These are phyloP conservation scores for Linyphia triangularis DNA, from an alignment of 2,888 invertebrate genomes.

Conservation along the genomic window DNA sequence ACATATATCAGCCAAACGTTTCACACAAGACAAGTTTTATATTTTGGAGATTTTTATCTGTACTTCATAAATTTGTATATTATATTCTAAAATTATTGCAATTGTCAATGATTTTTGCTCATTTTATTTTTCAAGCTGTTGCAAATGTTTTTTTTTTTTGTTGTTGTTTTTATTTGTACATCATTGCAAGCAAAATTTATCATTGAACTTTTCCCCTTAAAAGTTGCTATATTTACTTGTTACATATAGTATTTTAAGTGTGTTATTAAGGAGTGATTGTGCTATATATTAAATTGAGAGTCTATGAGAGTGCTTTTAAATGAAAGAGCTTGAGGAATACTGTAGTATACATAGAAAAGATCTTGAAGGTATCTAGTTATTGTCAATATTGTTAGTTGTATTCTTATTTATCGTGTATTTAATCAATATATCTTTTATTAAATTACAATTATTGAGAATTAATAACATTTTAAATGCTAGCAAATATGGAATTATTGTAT, in stretches of 20 bases:
- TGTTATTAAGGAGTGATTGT: background rate
- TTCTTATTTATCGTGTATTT: too few relatives aligned
- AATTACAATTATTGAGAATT: too few relatives aligned
- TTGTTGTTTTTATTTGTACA: background rate
- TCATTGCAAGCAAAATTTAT: background rate
- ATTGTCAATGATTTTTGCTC: background rate
- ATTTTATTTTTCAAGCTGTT: constrained; percentile 3
- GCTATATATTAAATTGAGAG: background rate
- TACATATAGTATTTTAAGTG: background rate
- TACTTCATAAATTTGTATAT: constrained; percentile 10
- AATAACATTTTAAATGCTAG: too few relatives aligned
- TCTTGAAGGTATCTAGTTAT: too few relatives aligned
- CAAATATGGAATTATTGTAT: too few relatives aligned
- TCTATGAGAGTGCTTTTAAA: background rate
- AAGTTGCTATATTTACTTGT: background rate
- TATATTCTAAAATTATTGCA: background rate
- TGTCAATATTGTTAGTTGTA: too few relatives aligned
- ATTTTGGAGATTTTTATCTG: constrained; percentile 12
- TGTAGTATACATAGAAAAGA: too few relatives aligned
- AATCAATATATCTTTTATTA: too few relatives aligned
- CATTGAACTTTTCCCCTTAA: background rate
- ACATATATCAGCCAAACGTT: constrained; percentile 20
- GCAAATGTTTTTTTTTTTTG: background rate
- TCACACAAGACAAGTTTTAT: background rate
- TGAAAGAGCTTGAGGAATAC: too few relatives aligned